Evolutionary conservation across 1,140 invertebrate species (phyloP).

Genomic region (Lysiphlebus fabarum): DNA sequence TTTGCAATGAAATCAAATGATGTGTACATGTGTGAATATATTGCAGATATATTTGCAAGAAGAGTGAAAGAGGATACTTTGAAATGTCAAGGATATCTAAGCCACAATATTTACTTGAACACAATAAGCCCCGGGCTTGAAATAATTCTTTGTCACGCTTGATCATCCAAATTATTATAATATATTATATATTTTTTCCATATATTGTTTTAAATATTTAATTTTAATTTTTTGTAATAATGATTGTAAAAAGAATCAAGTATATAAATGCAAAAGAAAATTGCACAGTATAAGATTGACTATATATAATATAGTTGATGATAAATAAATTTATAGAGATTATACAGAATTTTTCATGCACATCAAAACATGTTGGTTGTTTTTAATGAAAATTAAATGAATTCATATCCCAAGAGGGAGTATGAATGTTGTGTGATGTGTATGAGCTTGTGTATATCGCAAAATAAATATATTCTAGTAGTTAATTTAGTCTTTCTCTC

Average conservation of each 20-base stretch:
- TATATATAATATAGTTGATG: no score
- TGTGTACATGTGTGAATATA: constrained; percentile 35
- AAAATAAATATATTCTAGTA: constrained; percentile 1
- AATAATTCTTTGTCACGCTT: constrained; percentile 20
- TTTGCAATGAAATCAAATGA: constrained; percentile 15
- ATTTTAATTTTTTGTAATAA: no score
- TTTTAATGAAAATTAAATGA: constrained; percentile 7
- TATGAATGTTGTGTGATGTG: neutral
- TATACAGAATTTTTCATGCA: no score
- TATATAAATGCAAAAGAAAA: no score
- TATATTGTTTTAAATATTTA: no score
- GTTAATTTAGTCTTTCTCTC: constrained; percentile 10
- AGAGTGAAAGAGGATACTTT: constrained; percentile 44
- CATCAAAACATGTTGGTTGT: no score
- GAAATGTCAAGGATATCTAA: constrained; percentile 52
- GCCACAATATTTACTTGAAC: constrained; percentile 25
- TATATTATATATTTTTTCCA: neutral
- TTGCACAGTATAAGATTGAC: no score
- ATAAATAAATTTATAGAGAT: no score
- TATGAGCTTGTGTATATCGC: neutral
- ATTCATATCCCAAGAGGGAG: constrained; percentile 10
- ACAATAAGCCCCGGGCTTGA: constrained; percentile 17
- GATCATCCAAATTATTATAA: constrained; percentile 20
- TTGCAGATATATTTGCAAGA: no score
- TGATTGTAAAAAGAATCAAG: no score